Conservation (phyloP, 1,140 invertebrate genomes). For the Nasonia giraulti region DNA sequence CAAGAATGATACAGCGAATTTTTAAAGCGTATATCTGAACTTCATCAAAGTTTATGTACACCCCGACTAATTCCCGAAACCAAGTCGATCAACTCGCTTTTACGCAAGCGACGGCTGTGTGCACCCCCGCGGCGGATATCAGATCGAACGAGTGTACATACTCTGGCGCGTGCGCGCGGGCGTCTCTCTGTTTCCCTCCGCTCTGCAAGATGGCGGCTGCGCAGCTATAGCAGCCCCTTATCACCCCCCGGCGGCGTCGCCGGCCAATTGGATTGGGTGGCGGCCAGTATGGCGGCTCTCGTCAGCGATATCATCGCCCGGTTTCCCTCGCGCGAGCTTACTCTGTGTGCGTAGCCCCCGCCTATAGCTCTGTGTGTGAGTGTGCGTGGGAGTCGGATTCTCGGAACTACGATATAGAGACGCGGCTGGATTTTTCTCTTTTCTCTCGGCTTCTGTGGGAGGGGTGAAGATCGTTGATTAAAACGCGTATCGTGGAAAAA, state of each 20-base stretch:
- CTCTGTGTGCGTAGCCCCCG: neutral
- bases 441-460: neutral
- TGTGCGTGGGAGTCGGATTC: neutral
- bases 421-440: neutral
- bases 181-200: constrained; percentile 55
- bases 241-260: constrained; percentile 40
- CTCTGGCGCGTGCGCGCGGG: constrained; percentile 54
- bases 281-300: constrained; percentile 70
- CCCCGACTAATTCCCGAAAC: neutral
- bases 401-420: too few species aligned
- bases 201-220: constrained; percentile 65
- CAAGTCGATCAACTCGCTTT: neutral
- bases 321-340: neutral
- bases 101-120: too few species aligned
- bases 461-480: neutral
- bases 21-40: too few species aligned
- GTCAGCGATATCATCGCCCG: constrained; percentile 69
- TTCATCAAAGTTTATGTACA: too few species aligned
- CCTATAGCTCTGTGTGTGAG: neutral
- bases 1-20: too few species aligned
- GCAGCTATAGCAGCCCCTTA: neutral
- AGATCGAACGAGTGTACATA: too few species aligned
- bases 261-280: constrained; percentile 69
- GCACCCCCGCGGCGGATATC: too few species aligned
- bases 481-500: neutral